phyloP scores from a whole-genome alignment of 2,888 invertebrate species.

The Torymus auratus region DNA sequence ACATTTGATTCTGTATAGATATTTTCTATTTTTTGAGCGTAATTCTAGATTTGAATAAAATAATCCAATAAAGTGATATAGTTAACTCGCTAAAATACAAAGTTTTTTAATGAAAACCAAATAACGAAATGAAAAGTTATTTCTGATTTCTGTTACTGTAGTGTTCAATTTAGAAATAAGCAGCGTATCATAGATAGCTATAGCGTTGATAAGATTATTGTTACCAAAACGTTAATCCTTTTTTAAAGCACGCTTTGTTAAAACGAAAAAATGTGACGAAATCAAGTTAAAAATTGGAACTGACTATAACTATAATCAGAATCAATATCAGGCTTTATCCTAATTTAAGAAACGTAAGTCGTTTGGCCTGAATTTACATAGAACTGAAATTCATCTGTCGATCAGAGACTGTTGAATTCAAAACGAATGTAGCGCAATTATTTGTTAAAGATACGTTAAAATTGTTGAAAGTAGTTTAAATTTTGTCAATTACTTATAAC shows the following conservation, averaged over 20 bases:
- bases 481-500: constrained; percentile 48
- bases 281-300: constrained; percentile 25
- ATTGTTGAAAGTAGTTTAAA: constrained; percentile 47
- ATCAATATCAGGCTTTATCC: constrained; percentile 6
- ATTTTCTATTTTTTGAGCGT: constrained; percentile 47
- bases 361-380: constrained; percentile 18
- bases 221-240: constrained; percentile 54
- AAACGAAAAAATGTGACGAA: constrained; percentile 32
- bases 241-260: constrained; percentile 52
- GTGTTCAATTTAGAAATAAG: constrained; percentile 56
- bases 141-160: constrained; percentile 52
- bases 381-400: constrained; percentile 34
- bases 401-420: constrained; percentile 39
- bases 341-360: constrained; percentile 31
- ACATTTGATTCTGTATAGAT: constrained; percentile 45
- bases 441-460: constrained; percentile 49
- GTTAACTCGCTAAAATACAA: constrained; percentile 46
- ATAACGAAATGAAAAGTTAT: constrained; percentile 45
- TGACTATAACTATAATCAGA: constrained; percentile 42
- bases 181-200: constrained; percentile 51
- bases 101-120: constrained; percentile 48
- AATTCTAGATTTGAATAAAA: constrained; percentile 49
- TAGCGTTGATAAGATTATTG: constrained; percentile 54
- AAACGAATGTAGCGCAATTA: constrained; percentile 35
- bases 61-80: constrained; percentile 55